Conservation (phyloP, 2,888 invertebrate species). For the Embidobia sp. region DNA sequence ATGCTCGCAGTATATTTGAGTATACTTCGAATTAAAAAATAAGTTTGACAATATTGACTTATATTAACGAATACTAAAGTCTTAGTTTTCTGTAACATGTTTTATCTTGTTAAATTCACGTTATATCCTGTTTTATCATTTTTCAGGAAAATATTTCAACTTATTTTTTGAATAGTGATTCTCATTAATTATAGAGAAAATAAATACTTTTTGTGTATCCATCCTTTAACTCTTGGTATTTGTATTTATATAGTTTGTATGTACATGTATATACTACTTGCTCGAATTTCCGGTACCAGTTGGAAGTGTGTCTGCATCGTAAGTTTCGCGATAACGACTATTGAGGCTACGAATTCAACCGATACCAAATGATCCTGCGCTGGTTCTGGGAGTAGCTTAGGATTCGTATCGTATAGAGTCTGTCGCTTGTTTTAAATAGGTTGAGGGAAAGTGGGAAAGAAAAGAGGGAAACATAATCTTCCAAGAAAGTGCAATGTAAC, state of each 20-base stretch:
- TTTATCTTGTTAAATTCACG: too few species aligned
- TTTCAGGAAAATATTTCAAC: too few species aligned
- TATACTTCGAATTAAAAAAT: too few species aligned
- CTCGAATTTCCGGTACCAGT: conserved; percentile 59
- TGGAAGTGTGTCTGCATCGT: conserved; percentile 59
- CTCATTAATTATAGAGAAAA: too few species aligned
- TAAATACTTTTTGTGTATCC: conserved; percentile 37
- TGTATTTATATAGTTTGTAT: too few species aligned
- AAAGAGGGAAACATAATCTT: conserved; percentile 69
- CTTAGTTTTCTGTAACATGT: too few species aligned
- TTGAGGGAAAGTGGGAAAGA: conserved; percentile 55
- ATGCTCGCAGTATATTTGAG: too few species aligned
- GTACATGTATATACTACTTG: conserved; percentile 52
- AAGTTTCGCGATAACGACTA: conserved; percentile 67
- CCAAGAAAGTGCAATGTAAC: conserved; percentile 69
- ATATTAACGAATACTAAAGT: too few species aligned
- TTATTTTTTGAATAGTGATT: too few species aligned
- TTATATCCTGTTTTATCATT: too few species aligned
- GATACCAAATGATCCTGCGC: conserved; percentile 53
- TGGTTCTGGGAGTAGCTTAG: conserved; percentile 51
- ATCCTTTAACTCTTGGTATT: conserved; percentile 37
- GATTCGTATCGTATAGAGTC: conserved; percentile 45
- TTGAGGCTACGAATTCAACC: conserved; percentile 62
- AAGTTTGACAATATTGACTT: too few species aligned
- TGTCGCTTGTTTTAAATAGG: conserved; percentile 54